Conservation (phyloP, 64 coral and sea anemone species). For the Actinia equina region DNA sequence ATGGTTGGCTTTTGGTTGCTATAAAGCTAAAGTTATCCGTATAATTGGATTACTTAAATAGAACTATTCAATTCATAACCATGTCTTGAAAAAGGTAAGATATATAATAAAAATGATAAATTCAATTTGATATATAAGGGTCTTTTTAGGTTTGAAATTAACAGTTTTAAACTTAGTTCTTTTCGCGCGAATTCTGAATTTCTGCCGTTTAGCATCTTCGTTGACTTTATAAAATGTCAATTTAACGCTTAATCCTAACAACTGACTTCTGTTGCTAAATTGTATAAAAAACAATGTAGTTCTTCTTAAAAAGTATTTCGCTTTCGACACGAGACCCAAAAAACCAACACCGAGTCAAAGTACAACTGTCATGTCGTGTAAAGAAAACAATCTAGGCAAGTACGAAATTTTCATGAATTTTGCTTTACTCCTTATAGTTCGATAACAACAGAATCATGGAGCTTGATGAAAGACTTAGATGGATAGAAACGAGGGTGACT, state of each 20-base stretch:
- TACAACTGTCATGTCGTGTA: background rate
- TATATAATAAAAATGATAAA: background rate
- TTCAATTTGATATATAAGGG: background rate
- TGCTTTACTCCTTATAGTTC: background rate
- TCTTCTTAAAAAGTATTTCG: background rate
- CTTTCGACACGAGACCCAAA: background rate
- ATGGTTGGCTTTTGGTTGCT: constrained; percentile 26
- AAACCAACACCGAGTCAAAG: background rate
- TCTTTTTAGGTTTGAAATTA: background rate
- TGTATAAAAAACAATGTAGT: background rate
- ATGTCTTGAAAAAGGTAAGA: constrained; percentile 11
- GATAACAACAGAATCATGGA: constrained; percentile 60
- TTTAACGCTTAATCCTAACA: background rate
- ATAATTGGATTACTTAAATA: constrained; percentile 11
- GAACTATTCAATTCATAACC: constrained; percentile 15
- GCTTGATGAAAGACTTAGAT: constrained; percentile 84
- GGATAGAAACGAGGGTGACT: constrained; percentile 95
- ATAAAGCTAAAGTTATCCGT: constrained; percentile 22
- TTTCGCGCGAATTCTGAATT: constrained; percentile 43
- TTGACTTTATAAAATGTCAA: background rate
- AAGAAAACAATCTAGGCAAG: background rate
- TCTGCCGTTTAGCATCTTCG: background rate
- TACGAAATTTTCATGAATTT: background rate
- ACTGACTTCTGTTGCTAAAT: background rate
- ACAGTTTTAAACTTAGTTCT: background rate